Base-by-base conservation (phyloP, 2,888 invertebrate genomes). In the Conchocele bisecta region DNA sequence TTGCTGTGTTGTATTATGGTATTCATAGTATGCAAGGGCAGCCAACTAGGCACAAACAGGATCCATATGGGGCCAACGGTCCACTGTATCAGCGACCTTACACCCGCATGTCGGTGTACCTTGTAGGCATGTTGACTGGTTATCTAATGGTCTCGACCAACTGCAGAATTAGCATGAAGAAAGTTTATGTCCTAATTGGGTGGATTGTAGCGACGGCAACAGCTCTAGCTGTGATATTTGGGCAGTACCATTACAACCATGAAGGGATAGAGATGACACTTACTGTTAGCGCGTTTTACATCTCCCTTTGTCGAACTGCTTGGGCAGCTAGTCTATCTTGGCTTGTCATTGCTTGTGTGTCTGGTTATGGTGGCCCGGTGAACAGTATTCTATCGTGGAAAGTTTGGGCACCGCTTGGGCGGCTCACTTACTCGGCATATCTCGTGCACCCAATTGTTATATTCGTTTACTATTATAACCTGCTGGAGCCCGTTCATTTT, bases 341-440 rank as follows among this genome's bases (percentile, higher is more conserved):
- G 93, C 87, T 93, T 9, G 91, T 93, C 41, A 91, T 92, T 80
- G 92, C 92, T 51, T 93, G 93, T 76, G 85, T 89, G 15, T 84
- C 90, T 57, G 92, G 92, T 20, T 89, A 63, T 46, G 76, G 72
- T 3, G 72, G 95, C 26, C 93, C 95, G 48, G 93, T 98, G 59
- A 95, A 97, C 92, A 93, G 93, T 0, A 92, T 97, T 53, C 93
- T 98, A 35, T 95, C 96, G 0, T 95, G 96, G 92, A 94, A 94
- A 61, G 94, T 95, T 0, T 94, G 97, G 84, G 93, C 96, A 85
- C 98, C 98, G 0, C 93, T 98, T 48, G 96, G 97, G 87, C 93
- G 97, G 59, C 93, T 98, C 75, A 97, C 98, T 1, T 98, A 97
- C 92, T 96, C 97, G 91, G 96, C 98, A 37, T 98, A 98, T 92